phyloP scores from a whole-genome alignment of 2,888 invertebrate genomes.

The Drosophila imparisetae region DNA sequence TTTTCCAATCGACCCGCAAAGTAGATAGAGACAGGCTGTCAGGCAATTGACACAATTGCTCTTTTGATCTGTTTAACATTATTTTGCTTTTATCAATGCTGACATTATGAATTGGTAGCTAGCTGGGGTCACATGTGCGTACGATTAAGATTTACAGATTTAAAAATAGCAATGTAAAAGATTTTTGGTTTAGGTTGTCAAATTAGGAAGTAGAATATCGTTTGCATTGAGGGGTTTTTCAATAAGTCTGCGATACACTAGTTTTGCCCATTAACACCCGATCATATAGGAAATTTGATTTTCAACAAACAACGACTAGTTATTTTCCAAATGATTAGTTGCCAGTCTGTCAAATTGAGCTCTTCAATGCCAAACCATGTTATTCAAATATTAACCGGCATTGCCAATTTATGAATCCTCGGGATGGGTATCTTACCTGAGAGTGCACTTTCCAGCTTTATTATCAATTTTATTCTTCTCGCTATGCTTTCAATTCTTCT shows the following conservation, averaged over 20 bases:
- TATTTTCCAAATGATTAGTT: neutral
- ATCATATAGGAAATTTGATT: neutral
- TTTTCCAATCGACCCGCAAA: slow-evolving; percentile 20
- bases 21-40: slow-evolving; percentile 14
- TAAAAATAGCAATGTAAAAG: neutral
- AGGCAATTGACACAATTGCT: slow-evolving; percentile 56
- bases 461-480: neutral
- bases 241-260: neutral
- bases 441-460: neutral
- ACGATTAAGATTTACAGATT: neutral
- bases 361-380: neutral
- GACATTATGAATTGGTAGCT: neutral
- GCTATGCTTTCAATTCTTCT: neutral
- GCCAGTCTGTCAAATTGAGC: neutral
- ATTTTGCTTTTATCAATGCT: slow-evolving; percentile 14
- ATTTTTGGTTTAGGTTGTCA: too few species aligned
- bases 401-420: neutral
- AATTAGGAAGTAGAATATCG: neutral
- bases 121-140: neutral
- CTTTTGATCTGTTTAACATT: slow-evolving; percentile 62
- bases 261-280: neutral
- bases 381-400: neutral
- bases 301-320: neutral
- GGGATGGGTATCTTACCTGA: neutral
- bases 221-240: neutral